A percentile compares a stretch with the other conserved stretches of the same genome.
phyloP scores from a whole-genome alignment of 2,888 invertebrate species.

The Andrena fulva region DNA sequence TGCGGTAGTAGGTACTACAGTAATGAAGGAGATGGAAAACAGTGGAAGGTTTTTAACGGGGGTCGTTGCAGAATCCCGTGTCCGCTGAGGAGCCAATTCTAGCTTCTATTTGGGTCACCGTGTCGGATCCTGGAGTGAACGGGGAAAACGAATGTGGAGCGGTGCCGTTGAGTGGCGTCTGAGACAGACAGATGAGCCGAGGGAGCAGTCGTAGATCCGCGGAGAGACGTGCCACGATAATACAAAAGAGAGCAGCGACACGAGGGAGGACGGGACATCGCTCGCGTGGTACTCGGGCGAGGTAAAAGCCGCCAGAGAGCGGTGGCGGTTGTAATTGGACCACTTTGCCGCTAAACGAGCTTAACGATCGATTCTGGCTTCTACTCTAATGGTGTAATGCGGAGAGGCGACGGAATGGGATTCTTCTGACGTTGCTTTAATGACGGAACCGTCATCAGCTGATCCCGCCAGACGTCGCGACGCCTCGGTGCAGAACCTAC shows the following conservation, averaged over 20 bases:
- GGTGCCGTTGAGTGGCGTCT: background rate
- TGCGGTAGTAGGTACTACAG: too few species aligned
- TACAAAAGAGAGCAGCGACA: background rate
- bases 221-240: background rate
- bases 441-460: conserved; percentile 4
- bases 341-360: conserved; percentile 73
- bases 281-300: conserved; percentile 41
- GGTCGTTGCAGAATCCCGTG: conserved; percentile 19
- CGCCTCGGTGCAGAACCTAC: background rate
- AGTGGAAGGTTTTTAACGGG: background rate
- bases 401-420: conserved; percentile 31
- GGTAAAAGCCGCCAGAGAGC: conserved; percentile 45
- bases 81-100: conserved; percentile 20
- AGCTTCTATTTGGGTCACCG: conserved; percentile 26
- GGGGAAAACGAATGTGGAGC: background rate
- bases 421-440: conserved; percentile 52
- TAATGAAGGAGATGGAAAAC: background rate
- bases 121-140: background rate
- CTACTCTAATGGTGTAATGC: conserved; percentile 45
- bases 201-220: conserved; percentile 6
- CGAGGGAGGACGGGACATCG: background rate
- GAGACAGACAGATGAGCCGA: background rate
- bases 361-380: conserved; percentile 73
- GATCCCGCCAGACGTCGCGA: conserved; percentile 13
- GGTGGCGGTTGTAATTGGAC: conserved; percentile 64